Evolutionary conservation across 2,888 invertebrate genomes (phyloP).

Genomic region (Monochamus alternatus): DNA sequence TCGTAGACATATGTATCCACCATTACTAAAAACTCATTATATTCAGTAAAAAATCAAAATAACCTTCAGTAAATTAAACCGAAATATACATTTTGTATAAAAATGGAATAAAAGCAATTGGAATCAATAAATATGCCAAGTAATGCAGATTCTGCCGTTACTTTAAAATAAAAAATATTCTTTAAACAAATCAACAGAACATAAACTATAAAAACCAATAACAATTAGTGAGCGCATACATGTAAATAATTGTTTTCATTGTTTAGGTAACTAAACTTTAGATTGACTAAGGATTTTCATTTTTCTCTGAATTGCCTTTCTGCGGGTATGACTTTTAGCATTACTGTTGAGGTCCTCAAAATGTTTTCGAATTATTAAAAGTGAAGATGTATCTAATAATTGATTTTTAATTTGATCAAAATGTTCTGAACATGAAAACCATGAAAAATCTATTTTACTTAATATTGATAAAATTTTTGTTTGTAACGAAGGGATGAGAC

Average conservation of each 20-base stretch:
- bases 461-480: constrained; percentile 7
- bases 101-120: constrained; percentile 4
- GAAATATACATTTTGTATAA: not conserved
- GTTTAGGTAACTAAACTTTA: not conserved
- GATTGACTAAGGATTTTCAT: constrained; percentile 11
- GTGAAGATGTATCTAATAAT: constrained; percentile 4
- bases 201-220: not conserved
- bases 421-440: constrained; percentile 14
- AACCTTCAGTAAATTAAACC: constrained; percentile 6
- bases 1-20: constrained; percentile 5
- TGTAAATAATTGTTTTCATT: constrained; percentile 7
- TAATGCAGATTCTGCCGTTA: no score
- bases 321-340: not conserved
- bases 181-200: not conserved
- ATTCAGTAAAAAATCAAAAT: not conserved
- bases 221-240: not conserved
- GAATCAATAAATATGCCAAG: not conserved
- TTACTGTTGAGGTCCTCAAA: not conserved
- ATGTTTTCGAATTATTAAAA: constrained; percentile 12
- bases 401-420: constrained; percentile 13
- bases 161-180: not conserved
- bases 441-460: constrained; percentile 17
- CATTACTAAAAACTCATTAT: not conserved
- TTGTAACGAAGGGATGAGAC: not conserved
- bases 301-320: constrained; percentile 19